Percentiles rank a stretch among this genome's conserved stretches.
phyloP scores from a whole-genome alignment of 2,888 invertebrate species.

The Pollenia amentaria region DNA sequence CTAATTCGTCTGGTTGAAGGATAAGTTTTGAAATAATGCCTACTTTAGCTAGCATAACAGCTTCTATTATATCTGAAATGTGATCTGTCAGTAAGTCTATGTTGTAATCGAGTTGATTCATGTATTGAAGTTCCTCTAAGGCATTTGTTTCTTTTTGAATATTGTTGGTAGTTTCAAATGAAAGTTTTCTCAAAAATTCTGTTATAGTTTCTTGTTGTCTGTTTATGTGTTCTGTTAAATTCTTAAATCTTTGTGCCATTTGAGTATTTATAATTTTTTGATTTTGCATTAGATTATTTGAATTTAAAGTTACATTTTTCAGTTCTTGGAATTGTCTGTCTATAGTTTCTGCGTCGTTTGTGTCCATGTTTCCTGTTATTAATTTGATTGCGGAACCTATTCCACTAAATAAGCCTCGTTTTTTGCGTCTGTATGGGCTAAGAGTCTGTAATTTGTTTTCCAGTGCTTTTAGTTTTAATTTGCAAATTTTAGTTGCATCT shows the following conservation, averaged over 20 bases:
- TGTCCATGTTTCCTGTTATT: too few relatives aligned
- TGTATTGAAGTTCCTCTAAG: not conserved
- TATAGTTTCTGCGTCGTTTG: not conserved
- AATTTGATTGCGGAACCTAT: constrained; percentile 10
- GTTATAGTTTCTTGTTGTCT: not conserved
- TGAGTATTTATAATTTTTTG: constrained; percentile 16
- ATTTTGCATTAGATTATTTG: not conserved
- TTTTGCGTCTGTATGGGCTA: constrained; percentile 16
- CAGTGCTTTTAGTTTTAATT: constrained; percentile 24
- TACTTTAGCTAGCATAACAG: constrained; percentile 26
- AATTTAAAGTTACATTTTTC: not conserved
- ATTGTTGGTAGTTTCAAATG: not conserved
- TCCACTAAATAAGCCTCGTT: constrained; percentile 6
- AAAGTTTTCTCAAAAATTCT: constrained; percentile 34
- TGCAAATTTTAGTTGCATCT: constrained; percentile 23
- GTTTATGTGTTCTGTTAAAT: not conserved
- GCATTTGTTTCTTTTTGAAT: not conserved
- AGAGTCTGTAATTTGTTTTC: constrained; percentile 23
- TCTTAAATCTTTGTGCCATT: constrained; percentile 13
- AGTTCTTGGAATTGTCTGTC: constrained; percentile 4
- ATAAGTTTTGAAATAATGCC: not conserved
- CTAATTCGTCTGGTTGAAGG: too few relatives aligned
- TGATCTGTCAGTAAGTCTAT: constrained; percentile 61
- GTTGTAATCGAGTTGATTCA: constrained; percentile 49
- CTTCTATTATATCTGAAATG: constrained; percentile 51